phyloP scores from a whole-genome alignment of 2,113 vertebrate genomes.

The Anser brachyrhynchus region DNA sequence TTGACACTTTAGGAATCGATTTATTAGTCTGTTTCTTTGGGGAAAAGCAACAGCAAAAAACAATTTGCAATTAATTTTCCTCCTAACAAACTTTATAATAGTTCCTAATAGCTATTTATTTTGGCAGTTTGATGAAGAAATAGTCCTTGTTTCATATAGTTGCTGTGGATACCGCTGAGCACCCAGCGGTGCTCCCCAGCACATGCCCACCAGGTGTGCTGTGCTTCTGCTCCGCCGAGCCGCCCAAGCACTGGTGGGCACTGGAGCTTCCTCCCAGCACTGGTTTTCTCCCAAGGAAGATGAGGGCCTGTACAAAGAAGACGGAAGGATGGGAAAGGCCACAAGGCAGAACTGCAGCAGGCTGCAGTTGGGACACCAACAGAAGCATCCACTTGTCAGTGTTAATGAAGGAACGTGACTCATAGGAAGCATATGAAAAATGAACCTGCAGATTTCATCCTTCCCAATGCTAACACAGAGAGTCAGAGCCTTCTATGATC shows the following conservation, averaged over 20 bases:
- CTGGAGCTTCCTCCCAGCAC: not conserved
- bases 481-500: not conserved
- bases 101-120: not conserved
- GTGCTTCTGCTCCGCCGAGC: not conserved
- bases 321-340: not conserved
- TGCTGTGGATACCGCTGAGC: not conserved
- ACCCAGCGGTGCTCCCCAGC: not conserved
- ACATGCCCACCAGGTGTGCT: not conserved
- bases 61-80: not conserved
- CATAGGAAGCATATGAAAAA: rapidly evolving
- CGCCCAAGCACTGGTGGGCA: too few relatives aligned
- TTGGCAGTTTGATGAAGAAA: not conserved
- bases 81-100: not conserved
- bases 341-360: rapidly evolving
- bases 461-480: not conserved
- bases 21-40: not conserved
- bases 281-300: not conserved
- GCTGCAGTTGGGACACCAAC: not conserved
- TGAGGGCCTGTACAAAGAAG: not conserved
- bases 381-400: not conserved
- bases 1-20: not conserved
- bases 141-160: not conserved
- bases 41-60: not conserved
- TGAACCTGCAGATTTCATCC: not conserved
- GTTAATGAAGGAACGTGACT: not conserved